Conservation (phyloP, 1,140 invertebrate genomes). For the Habropoda laboriosa region DNA sequence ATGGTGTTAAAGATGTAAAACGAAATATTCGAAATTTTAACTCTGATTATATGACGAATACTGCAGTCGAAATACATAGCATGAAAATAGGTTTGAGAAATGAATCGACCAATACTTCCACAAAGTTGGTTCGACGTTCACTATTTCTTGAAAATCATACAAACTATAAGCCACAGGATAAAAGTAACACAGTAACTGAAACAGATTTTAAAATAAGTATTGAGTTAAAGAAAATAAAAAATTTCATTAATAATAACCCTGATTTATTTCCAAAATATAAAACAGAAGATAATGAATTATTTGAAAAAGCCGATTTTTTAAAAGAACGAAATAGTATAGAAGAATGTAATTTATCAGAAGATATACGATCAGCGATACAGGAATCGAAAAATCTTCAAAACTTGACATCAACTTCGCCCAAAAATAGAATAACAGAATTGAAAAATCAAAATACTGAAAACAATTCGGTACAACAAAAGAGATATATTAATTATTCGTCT, state of each 20-base stretch:
- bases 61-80: conserved; percentile 30
- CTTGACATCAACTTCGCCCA: neutral
- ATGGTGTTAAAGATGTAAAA: neutral
- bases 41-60: neutral
- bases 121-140: neutral
- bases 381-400: neutral
- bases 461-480: neutral
- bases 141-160: neutral
- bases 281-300: neutral
- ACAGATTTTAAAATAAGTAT: conserved; percentile 73
- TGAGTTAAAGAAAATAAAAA: conserved; percentile 73
- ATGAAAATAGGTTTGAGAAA: neutral
- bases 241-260: conserved; percentile 65
- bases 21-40: neutral
- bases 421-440: neutral
- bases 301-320: neutral
- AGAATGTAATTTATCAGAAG: neutral
- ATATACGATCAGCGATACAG: neutral
- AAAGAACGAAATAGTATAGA: neutral
- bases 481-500: neutral
- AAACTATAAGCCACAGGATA: conserved; percentile 1
- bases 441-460: neutral
- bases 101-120: neutral
- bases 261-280: conserved; percentile 64
- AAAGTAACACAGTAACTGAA: neutral